Evolutionary conservation across 2,888 invertebrate genomes (phyloP).

Genomic region (Imbricaverruca yamaguchii): DNA sequence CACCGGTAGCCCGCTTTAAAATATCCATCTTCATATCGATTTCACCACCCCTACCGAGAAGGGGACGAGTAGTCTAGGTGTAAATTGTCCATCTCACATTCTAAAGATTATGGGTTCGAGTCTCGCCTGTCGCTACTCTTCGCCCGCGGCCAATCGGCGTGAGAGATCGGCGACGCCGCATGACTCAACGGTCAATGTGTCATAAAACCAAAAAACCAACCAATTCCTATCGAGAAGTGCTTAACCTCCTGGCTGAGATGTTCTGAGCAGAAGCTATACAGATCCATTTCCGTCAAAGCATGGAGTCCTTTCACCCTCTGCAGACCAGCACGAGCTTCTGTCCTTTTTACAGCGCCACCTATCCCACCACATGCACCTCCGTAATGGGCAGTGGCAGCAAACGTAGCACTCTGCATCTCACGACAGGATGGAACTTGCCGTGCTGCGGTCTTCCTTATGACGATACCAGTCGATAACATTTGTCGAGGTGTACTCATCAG

Average conservation of each 20-base stretch:
- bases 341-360: conserved; percentile 27
- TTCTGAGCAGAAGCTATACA: conserved; percentile 22
- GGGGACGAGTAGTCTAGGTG: no score
- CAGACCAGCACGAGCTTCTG: conserved; percentile 25
- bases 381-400: conserved; percentile 16
- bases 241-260: conserved; percentile 16
- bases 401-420: conserved; percentile 18
- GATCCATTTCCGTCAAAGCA: conserved; percentile 25
- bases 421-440: no score
- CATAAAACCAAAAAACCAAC: no score
- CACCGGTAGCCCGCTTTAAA: no score
- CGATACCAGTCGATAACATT: neutral
- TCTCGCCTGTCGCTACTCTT: no score
- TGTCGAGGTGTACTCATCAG: no score
- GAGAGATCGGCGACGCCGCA: no score
- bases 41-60: conserved; percentile 12
- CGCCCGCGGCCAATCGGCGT: no score
- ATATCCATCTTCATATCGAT: no score
- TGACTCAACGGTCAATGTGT: no score
- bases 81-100: no score
- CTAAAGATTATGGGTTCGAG: no score
- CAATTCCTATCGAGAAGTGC: conserved; percentile 19
- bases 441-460: conserved; percentile 13
- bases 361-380: conserved; percentile 28
- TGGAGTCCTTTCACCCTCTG: conserved; percentile 24